Conservation (phyloP, 2,797 vertebrate species). For the Streptopelia turtur region DNA sequence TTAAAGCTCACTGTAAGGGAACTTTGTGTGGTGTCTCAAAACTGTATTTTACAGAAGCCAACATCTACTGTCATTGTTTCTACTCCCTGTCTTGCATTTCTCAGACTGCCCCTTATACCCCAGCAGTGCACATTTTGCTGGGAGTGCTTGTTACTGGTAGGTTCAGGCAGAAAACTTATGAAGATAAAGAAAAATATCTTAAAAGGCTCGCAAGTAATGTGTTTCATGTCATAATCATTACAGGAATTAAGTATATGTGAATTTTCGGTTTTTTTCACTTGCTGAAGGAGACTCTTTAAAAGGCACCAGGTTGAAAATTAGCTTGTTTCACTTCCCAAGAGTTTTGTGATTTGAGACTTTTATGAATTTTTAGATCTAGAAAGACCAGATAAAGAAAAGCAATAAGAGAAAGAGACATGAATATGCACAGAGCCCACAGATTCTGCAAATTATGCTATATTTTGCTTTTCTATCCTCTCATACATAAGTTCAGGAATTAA, state of each 20-base stretch:
- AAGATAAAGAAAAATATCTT: background rate
- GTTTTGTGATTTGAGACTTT: background rate
- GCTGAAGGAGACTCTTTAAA: background rate
- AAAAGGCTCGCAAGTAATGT: background rate
- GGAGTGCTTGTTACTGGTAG: background rate
- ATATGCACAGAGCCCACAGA: background rate
- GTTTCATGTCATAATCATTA: background rate
- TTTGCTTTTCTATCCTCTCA: background rate
- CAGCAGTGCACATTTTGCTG: background rate
- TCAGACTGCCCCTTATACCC: background rate
- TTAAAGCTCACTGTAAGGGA: background rate
- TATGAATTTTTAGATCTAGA: background rate
- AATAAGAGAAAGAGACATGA: background rate
- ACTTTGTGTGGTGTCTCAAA: background rate
- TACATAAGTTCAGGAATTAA: background rate
- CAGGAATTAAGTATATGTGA: background rate
- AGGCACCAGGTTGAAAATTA: background rate
- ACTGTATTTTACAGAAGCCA: background rate
- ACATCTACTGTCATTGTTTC: background rate
- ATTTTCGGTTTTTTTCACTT: background rate
- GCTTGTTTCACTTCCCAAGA: background rate
- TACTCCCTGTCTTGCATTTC: background rate
- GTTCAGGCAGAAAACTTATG: background rate
- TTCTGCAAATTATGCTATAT: background rate
- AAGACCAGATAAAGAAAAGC: background rate